Percentiles rank a stretch among this genome's conserved stretches.
These are phyloP conservation scores for Adelognathus sp. DNA, from an alignment of 2,888 invertebrate genomes.

Conservation along the genomic window DNA sequence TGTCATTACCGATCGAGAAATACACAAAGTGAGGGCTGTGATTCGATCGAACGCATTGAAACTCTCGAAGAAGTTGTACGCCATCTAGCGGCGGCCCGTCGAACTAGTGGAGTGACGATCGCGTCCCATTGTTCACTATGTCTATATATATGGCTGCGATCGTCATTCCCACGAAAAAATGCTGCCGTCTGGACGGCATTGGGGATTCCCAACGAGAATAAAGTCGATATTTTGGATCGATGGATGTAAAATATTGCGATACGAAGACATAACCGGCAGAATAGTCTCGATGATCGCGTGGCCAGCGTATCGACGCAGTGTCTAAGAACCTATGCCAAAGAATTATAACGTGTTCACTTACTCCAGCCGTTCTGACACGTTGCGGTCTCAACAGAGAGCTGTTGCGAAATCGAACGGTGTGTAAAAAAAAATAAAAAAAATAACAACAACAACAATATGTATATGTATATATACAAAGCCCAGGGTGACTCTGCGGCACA, in stretches of 20 bases:
- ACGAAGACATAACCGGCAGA: background rate
- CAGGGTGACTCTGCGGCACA: slow-evolving; percentile 67
- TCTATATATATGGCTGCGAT: too few relatives aligned
- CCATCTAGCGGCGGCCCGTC: too few relatives aligned
- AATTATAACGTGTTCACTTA: slow-evolving; percentile 63
- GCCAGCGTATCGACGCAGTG: slow-evolving; percentile 10
- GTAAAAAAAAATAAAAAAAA: background rate
- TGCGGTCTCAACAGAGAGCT: slow-evolving; percentile 37
- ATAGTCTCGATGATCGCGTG: slow-evolving; percentile 12
- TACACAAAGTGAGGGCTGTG: too few relatives aligned
- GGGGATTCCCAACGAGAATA: too few relatives aligned
- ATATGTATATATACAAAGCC: slow-evolving; percentile 29
- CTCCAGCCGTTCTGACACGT: slow-evolving; percentile 64
- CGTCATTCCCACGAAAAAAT: background rate
- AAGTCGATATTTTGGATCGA: slow-evolving; percentile 8
- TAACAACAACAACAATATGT: background rate
- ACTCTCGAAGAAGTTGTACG: too few relatives aligned
- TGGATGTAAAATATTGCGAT: background rate
- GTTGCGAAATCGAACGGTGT: slow-evolving; percentile 41
- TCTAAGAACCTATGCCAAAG: slow-evolving; percentile 68
- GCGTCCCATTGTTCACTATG: too few relatives aligned
- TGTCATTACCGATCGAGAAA: too few relatives aligned
- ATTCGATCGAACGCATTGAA: too few relatives aligned
- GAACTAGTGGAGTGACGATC: too few relatives aligned
- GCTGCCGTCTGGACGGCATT: too few relatives aligned